These are phyloP conservation scores for Copidosoma floridanum DNA, from an alignment of 1,140 invertebrate genomes.

Conservation along the genomic window DNA sequence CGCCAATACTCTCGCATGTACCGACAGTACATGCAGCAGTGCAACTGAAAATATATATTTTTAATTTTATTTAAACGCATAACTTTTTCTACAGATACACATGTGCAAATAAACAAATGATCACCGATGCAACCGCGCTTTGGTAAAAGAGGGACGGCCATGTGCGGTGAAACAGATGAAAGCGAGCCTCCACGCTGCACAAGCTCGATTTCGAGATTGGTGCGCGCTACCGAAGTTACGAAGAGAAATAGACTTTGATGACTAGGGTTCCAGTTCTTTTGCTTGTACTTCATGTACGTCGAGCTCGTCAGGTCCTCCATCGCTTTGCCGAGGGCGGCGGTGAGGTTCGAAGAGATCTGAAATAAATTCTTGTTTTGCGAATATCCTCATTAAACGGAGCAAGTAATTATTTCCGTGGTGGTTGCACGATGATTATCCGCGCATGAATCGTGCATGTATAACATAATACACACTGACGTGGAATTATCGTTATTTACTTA, in stretches of 20 bases:
- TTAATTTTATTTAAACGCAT: background rate
- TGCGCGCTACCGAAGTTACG: constrained; percentile 86
- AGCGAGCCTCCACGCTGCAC: constrained; percentile 81
- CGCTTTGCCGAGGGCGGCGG: constrained; percentile 79
- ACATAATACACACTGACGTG: no score
- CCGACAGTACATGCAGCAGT: constrained; percentile 81
- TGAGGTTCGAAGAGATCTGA: constrained; percentile 58
- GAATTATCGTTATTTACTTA: constrained; percentile 53
- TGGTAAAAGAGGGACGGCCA: constrained; percentile 65
- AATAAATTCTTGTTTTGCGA: no score
- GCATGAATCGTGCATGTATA: no score
- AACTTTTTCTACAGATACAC: background rate
- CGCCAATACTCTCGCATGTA: constrained; percentile 73
- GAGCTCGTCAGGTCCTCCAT: constrained; percentile 91
- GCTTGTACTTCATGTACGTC: constrained; percentile 67
- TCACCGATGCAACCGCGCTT: constrained; percentile 85
- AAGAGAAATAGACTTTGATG: constrained; percentile 82
- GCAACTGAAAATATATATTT: constrained; percentile 67
- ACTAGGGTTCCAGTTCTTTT: constrained; percentile 59
- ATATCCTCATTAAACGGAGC: background rate
- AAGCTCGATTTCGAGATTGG: constrained; percentile 90
- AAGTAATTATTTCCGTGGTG: no score
- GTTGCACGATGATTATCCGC: no score
- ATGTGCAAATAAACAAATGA: background rate
- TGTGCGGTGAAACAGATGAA: constrained; percentile 56